Percentiles rank a stretch among this genome's conserved stretches.
Conservation (phyloP, 2,888 invertebrate species). For the Spisula solida region DNA sequence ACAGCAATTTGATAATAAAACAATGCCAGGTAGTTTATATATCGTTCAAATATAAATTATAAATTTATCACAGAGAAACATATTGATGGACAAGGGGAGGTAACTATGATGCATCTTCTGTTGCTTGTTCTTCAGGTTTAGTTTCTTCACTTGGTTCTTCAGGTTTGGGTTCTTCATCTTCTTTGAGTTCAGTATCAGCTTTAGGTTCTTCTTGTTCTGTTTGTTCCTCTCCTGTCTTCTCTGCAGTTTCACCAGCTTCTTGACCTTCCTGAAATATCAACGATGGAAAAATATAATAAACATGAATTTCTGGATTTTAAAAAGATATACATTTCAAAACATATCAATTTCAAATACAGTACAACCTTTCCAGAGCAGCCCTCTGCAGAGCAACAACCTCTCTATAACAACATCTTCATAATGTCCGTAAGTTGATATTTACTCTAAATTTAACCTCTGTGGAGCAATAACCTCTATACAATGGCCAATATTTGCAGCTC, state of each 20-base stretch:
- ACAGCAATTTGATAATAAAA: background rate
- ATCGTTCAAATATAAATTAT: background rate
- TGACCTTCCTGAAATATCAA: conserved; percentile 9
- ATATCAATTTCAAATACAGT: background rate
- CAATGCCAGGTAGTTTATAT: background rate
- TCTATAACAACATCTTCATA: too few species aligned
- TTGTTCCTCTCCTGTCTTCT: conserved; percentile 29
- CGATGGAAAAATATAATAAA: background rate
- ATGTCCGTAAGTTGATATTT: too few species aligned
- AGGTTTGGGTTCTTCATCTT: conserved; percentile 37
- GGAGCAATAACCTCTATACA: too few species aligned
- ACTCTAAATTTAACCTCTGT: too few species aligned
- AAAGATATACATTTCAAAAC: too few species aligned
- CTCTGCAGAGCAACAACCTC: too few species aligned
- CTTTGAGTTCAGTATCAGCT: conserved; percentile 35
- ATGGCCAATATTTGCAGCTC: too few species aligned
- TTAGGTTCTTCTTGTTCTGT: conserved; percentile 30
- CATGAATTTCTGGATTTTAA: too few species aligned
- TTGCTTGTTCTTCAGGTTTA: background rate
- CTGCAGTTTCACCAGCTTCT: conserved; percentile 35
- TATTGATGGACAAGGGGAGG: conserved; percentile 32
- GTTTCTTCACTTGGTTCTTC: conserved; percentile 4
- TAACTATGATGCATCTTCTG: conserved; percentile 44
- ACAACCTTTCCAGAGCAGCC: too few species aligned
- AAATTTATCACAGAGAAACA: background rate